Evolutionary conservation across 1,140 invertebrate genomes (phyloP), one percentile per base, ranked within the genome.

Genomic region (Solenopsis fugax): DNA sequence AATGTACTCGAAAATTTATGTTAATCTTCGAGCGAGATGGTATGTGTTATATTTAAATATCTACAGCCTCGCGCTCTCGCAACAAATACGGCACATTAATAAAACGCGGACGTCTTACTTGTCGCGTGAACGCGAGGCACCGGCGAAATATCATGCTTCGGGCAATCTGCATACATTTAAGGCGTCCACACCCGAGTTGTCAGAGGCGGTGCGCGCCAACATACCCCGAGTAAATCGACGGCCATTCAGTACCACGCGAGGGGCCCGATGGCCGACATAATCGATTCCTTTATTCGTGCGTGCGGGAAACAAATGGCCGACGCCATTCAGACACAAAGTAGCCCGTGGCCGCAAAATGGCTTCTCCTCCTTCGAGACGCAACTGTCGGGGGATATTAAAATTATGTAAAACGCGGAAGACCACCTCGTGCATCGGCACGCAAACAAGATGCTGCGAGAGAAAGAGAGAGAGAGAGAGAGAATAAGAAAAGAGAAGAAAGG

Each of bases 241-340:
- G 69, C 69, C 80, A 84, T 84, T 84, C 80, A 84, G 54, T 84
- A 84, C 54, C 69, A 60, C 67, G 69, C 69, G 69, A 84, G 69
- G 54, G 41, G 80, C 69, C 80, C 80, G 80, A 84, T 84, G 54
- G 69, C 69, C 80, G 80, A 62, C 80, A 75, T 84, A 84, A 84
- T 84, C 80, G 80, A 84, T 84, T 84, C 80, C 80, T 84, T 84
- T 84, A 84, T 84, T 84, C 69, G 80, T 84, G 80, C 56, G 56
- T 84, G 69, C 80, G 54, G 80, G 54, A 75, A 84, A 84, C 80
- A 84, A 84, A 84, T 84, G 69, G 69, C 80, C 80, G 54, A 84
- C 80, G 80, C 69, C 80, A 84, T 75, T 84, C 80, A 84, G 69
- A 82, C 54, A 73, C 52, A 84, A 84, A 75, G 71, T 84, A 84